phyloP scores from a whole-genome alignment of 2,888 invertebrate genomes.

The Brachycybe producta region DNA sequence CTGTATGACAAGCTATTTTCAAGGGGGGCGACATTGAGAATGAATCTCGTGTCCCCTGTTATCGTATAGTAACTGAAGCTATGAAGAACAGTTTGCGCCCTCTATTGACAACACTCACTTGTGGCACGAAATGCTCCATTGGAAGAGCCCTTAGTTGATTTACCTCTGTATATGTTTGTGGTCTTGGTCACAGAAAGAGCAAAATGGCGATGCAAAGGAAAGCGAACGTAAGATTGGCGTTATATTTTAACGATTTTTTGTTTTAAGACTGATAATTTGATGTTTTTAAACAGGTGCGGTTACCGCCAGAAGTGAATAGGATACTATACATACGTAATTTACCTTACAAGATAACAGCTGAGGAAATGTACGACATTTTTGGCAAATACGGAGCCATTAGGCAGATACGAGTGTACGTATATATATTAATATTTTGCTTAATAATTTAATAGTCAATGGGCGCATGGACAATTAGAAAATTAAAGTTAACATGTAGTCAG shows the following conservation, averaged over 20 bases:
- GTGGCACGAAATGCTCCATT: no score
- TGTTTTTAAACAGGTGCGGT: slow-evolving; percentile 56
- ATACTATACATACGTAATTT: slow-evolving; percentile 92
- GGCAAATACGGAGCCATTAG: slow-evolving; percentile 99
- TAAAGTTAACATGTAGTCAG: no score
- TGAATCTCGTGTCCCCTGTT: no score
- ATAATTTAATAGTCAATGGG: background rate
- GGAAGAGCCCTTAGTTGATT: no score
- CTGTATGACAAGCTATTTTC: no score
- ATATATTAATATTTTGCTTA: background rate
- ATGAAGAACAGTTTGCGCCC: no score
- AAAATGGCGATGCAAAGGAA: slow-evolving; percentile 19
- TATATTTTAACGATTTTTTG: background rate
- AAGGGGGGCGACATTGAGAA: no score
- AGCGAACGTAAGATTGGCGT: slow-evolving; percentile 7
- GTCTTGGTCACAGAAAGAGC: background rate
- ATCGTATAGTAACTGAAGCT: no score
- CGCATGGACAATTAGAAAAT: no score
- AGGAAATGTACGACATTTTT: slow-evolving; percentile 99
- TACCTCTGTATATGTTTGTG: no score
- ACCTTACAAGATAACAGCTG: slow-evolving; percentile 97
- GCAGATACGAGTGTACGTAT: slow-evolving; percentile 89
- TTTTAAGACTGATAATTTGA: slow-evolving; percentile 5
- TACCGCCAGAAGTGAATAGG: slow-evolving; percentile 97
- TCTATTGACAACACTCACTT: no score